These are phyloP conservation scores for Xanthia icteritia DNA, from an alignment of 2,888 invertebrate species.

Conservation along the genomic window DNA sequence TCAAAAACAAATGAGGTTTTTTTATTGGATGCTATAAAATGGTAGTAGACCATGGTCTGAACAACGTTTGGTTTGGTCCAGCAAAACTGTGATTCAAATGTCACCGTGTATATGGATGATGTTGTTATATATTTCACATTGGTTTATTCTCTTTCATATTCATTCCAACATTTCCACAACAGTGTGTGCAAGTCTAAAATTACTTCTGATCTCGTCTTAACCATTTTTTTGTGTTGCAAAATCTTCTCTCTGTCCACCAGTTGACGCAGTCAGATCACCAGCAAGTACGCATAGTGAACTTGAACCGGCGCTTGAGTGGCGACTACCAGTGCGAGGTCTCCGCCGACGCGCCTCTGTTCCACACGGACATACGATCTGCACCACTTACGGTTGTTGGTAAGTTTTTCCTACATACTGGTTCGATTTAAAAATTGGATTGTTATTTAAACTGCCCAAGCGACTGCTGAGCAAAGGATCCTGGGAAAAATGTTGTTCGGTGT, in stretches of 20 bases:
- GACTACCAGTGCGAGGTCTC: slow-evolving; percentile 94
- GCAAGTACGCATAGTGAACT: slow-evolving; percentile 92
- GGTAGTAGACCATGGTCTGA: too few species aligned
- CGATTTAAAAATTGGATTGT: not conserved
- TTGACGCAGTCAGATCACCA: slow-evolving; percentile 92
- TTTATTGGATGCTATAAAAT: too few species aligned
- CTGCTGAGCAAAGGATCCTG: not conserved
- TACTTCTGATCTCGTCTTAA: not conserved
- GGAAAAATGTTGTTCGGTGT: not conserved
- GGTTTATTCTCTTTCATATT: not conserved
- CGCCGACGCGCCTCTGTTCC: slow-evolving; percentile 93
- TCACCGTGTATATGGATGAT: not conserved
- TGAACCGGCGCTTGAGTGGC: slow-evolving; percentile 92
- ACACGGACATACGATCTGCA: slow-evolving; percentile 91
- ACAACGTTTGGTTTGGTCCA: too few species aligned
- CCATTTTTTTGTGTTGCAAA: not conserved
- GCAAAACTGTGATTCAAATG: too few species aligned
- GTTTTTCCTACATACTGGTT: slow-evolving; percentile 60
- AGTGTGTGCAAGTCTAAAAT: not conserved
- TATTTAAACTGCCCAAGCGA: not conserved
- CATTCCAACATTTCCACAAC: not conserved
- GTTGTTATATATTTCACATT: not conserved
- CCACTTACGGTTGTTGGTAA: slow-evolving; percentile 93
- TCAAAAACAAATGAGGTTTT: too few species aligned
- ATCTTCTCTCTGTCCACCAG: slow-evolving; percentile 79